A percentile compares a stretch with the other conserved stretches of the same genome.
phyloP scores from a whole-genome alignment of 2,113 vertebrate genomes.

The Henicopernis longicauda region DNA sequence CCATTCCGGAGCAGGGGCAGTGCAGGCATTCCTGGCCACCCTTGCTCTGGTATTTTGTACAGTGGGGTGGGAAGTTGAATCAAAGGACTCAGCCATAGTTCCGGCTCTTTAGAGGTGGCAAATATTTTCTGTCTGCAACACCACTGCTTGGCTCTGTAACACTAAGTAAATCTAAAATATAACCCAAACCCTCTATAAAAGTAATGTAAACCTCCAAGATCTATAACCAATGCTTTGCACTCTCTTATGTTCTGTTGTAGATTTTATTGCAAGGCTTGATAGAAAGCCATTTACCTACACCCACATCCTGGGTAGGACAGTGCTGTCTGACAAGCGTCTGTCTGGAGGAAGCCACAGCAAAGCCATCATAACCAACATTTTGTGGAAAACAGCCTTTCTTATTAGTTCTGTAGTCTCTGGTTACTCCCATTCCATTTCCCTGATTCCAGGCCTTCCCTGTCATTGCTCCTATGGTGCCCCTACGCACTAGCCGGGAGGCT shows the following conservation, averaged over 20 bases:
- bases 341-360: constrained; percentile 43
- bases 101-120: background rate
- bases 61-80: background rate
- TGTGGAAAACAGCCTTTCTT: background rate
- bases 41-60: background rate
- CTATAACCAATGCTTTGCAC: background rate
- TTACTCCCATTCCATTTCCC: background rate
- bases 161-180: constrained; percentile 27
- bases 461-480: background rate
- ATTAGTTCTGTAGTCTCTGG: background rate
- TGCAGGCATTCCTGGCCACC: background rate
- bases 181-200: constrained; percentile 15
- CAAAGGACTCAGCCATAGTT: background rate
- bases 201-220: background rate
- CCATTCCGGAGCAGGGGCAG: background rate
- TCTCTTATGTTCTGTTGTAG: background rate
- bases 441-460: background rate
- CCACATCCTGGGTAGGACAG: constrained; percentile 37
- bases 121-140: background rate
- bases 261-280: constrained; percentile 31
- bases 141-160: background rate
- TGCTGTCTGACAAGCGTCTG: constrained; percentile 27
- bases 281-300: constrained; percentile 2
- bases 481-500: background rate
- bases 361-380: background rate